Evolutionary conservation across 2,113 vertebrate species (phyloP).

Genomic region (Embiotoca jacksoni): DNA sequence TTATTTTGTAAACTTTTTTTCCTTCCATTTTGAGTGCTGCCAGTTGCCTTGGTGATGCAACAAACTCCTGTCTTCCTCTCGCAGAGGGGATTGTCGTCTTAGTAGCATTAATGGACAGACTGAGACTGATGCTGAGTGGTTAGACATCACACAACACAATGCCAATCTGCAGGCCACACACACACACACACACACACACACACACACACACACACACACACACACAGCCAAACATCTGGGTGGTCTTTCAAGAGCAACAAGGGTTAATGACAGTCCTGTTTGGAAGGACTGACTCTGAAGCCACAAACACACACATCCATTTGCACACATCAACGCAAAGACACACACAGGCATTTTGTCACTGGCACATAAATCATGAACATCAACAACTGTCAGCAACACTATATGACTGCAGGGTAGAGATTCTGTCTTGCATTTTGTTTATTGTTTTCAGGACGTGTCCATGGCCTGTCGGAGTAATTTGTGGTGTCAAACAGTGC

Average conservation of each 20-base stretch:
- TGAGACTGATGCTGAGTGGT: conserved; percentile 49
- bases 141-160: conserved; percentile 69
- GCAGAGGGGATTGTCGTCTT: conserved; percentile 50
- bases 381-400: conserved; percentile 1
- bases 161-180: conserved; percentile 65
- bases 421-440: conserved; percentile 4
- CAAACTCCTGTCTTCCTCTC: conserved; percentile 21
- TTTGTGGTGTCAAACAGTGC: not conserved
- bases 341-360: conserved; percentile 31
- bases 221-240: conserved; percentile 65
- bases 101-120: conserved; percentile 61
- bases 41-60: conserved; percentile 23
- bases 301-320: conserved; percentile 40
- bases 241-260: conserved; percentile 70
- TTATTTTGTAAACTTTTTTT: not conserved
- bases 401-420: not conserved
- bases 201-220: conserved; percentile 40
- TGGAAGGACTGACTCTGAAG: conserved; percentile 54
- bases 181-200: conserved; percentile 39
- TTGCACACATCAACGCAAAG: conserved; percentile 21
- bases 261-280: conserved; percentile 75
- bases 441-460: conserved; percentile 3
- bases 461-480: not conserved
- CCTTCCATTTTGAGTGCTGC: not conserved
- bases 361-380: conserved; percentile 24